Percentiles rank a stretch among this genome's conserved stretches.
Evolutionary conservation across 1,140 invertebrate species (phyloP).

Genomic region (Agrypnia vestita): DNA sequence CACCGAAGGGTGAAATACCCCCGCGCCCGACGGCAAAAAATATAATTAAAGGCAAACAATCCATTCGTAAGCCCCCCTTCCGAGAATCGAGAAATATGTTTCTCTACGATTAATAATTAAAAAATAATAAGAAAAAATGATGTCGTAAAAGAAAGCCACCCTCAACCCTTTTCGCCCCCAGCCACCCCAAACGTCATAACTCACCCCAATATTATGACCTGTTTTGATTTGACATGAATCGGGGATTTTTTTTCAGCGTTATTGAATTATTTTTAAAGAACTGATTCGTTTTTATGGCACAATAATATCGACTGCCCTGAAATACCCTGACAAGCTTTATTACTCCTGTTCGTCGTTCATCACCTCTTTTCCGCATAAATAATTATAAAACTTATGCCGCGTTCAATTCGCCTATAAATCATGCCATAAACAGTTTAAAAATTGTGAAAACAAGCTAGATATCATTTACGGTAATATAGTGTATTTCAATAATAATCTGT

Average conservation of each 20-base stretch:
- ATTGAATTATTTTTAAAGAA: background rate
- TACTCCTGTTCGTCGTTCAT: no score
- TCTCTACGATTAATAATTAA: conserved; percentile 62
- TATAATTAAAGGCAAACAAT: conserved; percentile 62
- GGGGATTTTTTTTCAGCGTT: background rate
- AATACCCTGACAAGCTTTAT: no score
- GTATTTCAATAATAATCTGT: no score
- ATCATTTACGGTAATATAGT: no score
- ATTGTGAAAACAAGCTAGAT: no score
- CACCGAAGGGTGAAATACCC: conserved; percentile 57
- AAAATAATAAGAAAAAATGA: conserved; percentile 62
- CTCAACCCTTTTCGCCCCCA: conserved; percentile 25
- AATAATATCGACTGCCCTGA: no score
- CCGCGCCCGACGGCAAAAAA: conserved; percentile 51
- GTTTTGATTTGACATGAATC: conserved; percentile 30
- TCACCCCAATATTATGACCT: conserved; percentile 5
- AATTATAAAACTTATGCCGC: no score
- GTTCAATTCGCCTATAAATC: no score
- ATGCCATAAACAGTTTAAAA: no score
- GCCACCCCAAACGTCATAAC: conserved; percentile 24
- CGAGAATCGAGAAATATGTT: conserved; percentile 61
- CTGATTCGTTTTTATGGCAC: background rate
- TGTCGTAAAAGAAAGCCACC: conserved; percentile 56
- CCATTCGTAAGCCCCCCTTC: conserved; percentile 58
- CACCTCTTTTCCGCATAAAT: no score